Evolutionary conservation across 2,113 vertebrate species (phyloP).

Genomic region (Fukomys damarensis): DNA sequence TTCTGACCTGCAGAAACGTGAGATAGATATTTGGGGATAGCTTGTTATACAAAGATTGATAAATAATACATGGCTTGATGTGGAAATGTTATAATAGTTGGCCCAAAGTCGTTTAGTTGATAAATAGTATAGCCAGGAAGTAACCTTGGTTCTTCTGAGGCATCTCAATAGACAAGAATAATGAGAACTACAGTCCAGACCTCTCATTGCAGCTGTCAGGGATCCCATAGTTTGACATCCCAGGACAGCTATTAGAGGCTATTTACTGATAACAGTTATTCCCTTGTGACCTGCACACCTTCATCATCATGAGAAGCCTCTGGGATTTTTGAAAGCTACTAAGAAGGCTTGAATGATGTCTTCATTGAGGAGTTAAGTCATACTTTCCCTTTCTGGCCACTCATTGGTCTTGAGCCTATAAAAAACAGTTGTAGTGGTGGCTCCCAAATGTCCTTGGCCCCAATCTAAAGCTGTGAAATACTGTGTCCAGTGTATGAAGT

Average conservation of each 20-base stretch:
- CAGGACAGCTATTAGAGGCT: neutral
- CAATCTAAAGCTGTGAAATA: neutral
- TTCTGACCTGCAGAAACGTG: neutral
- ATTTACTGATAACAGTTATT: neutral
- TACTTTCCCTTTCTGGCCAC: neutral
- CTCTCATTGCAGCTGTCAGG: neutral
- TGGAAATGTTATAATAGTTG: neutral
- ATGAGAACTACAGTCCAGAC: neutral
- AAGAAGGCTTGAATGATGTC: neutral
- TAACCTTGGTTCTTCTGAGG: neutral
- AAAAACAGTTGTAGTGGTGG: neutral
- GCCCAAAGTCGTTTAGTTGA: neutral
- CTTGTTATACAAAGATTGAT: neutral
- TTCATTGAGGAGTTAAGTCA: neutral
- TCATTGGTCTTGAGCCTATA: neutral
- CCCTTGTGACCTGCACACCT: neutral
- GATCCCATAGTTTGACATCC: neutral
- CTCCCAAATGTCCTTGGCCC: neutral
- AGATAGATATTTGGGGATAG: neutral
- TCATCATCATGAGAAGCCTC: neutral
- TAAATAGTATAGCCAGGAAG: neutral
- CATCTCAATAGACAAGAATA: neutral
- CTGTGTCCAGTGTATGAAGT: neutral
- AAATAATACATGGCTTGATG: neutral
- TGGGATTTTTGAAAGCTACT: constrained; percentile 2